phyloP scores from a whole-genome alignment of 2,888 invertebrate genomes.

The Hirtodrosophila histrioides region DNA sequence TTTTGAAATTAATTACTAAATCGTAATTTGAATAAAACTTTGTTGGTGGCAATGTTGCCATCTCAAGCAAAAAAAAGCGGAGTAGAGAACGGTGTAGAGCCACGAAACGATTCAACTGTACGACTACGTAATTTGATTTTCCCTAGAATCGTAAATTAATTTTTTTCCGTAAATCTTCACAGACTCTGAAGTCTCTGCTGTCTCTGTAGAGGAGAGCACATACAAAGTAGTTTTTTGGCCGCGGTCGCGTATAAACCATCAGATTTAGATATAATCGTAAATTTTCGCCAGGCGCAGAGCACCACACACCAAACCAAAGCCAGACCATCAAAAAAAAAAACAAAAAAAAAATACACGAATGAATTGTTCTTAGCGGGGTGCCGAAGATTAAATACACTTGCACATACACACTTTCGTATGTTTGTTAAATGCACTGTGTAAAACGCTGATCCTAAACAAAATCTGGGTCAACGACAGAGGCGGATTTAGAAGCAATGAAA shows the following conservation, averaged over 20 bases:
- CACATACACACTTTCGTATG: too few species aligned
- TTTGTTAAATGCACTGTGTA: too few species aligned
- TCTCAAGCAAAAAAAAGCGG: slow-evolving; percentile 3
- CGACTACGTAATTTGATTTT: slow-evolving; percentile 76
- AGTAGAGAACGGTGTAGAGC: slow-evolving; percentile 8
- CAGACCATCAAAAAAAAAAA: slow-evolving; percentile 25
- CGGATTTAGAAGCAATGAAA: too few species aligned
- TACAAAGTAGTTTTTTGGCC: slow-evolving; percentile 73
- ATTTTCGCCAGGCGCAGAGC: slow-evolving; percentile 72
- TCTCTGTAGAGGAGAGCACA: slow-evolving; percentile 33
- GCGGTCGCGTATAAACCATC: slow-evolving; percentile 76
- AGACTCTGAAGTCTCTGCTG: slow-evolving; percentile 30
- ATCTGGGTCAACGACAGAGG: too few species aligned
- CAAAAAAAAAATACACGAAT: slow-evolving; percentile 18
- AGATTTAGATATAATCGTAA: slow-evolving; percentile 80
- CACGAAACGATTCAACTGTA: slow-evolving; percentile 33
- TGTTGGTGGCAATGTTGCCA: slow-evolving; percentile 56
- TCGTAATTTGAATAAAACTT: slow-evolving; percentile 75
- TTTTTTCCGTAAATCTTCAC: slow-evolving; percentile 75
- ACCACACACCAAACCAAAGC: slow-evolving; percentile 53
- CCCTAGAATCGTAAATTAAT: slow-evolving; percentile 78
- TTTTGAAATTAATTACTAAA: slow-evolving; percentile 74
- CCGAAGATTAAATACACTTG: too few species aligned
- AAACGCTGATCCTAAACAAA: too few species aligned
- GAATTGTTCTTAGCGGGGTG: too few species aligned